Conservation (phyloP, 2,888 invertebrate genomes). For the Tachystola acroxantha region DNA sequence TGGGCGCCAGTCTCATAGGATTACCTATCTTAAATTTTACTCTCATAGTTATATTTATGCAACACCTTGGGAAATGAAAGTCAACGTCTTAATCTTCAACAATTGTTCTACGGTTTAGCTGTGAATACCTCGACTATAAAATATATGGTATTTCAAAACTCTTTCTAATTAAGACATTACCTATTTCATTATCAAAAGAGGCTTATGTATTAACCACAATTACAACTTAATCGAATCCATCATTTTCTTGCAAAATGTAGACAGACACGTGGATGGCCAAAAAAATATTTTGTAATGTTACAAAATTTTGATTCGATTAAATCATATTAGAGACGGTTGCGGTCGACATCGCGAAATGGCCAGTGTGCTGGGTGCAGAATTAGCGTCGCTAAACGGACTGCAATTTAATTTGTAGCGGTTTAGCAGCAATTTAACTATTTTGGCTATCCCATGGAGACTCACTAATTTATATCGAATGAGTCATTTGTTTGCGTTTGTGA, state of each 20-base stretch:
- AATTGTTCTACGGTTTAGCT: no score
- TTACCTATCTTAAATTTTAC: no score
- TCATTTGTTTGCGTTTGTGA: no score
- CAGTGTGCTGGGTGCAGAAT: constrained; percentile 19
- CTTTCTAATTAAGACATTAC: no score
- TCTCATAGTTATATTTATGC: no score
- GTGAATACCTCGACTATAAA: no score
- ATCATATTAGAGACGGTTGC: constrained; percentile 38
- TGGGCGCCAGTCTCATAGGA: no score
- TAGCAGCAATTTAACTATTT: not conserved
- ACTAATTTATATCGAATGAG: no score
- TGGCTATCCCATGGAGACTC: constrained; percentile 3
- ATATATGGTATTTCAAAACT: no score
- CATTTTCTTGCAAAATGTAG: constrained; percentile 33
- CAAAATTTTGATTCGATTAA: constrained; percentile 34
- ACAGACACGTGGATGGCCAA: constrained; percentile 1
- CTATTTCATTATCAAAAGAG: not conserved
- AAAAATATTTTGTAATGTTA: constrained; percentile 24
- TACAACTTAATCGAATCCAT: constrained; percentile 16
- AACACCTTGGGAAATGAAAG: no score
- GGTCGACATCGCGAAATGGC: constrained; percentile 24
- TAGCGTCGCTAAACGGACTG: constrained; percentile 14
- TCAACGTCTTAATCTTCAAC: no score
- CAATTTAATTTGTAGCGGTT: constrained; percentile 5
- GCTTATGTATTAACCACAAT: not conserved